Base-by-base conservation (phyloP, 2,797 vertebrate species). In the Lacerta agilis region DNA sequence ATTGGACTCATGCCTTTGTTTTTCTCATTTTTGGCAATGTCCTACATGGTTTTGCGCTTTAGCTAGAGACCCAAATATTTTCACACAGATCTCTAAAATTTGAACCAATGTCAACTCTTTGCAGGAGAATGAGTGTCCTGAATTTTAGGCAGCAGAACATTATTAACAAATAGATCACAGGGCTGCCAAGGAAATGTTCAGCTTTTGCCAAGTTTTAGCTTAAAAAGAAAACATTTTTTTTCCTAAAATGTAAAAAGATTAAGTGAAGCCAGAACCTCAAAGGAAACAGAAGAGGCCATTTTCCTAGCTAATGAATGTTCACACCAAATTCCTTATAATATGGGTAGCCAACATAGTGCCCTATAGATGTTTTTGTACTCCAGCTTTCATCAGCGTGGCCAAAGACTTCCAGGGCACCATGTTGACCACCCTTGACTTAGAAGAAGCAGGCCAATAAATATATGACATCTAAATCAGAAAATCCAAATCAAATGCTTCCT, bases 91-190 rank as follows among this genome's bases (percentile, higher is more conserved):
- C 25, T 55, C 67, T 36, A 58, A 72, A 38, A 72, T 27, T 13
- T 58, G 64, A 55, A 38, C 8, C 25, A 8, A 29, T 71, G 8
- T 71, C 25, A 38, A 27, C 33, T 69, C 23, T 38, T 79, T 79
- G 85, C 66, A 38, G 33, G 33, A 38, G 33, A 79, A 72, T 72
- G 71, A 58, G 72, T 38, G 45, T 80, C 10, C 77, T 72, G 67
- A 29, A 41, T 86, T 69, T 71, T 41, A 58, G 45, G 25, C 45
- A 41, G 45, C 43, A 79, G 25, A 66, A 86, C 41, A 80, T 86
- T 38, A 72, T 72, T 86, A 86, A 80, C 77, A 79, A 80, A 86
- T 72, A 86, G 66, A 79, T 86, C 45, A 80, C 11, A 79, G 29
- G 41, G 7, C 43, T 80, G 66, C 66, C 77, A 80, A 79, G n/a